These are phyloP conservation scores for Callyntrura guangdongensis DNA, from an alignment of 2,888 invertebrate genomes.

Conservation along the genomic window DNA sequence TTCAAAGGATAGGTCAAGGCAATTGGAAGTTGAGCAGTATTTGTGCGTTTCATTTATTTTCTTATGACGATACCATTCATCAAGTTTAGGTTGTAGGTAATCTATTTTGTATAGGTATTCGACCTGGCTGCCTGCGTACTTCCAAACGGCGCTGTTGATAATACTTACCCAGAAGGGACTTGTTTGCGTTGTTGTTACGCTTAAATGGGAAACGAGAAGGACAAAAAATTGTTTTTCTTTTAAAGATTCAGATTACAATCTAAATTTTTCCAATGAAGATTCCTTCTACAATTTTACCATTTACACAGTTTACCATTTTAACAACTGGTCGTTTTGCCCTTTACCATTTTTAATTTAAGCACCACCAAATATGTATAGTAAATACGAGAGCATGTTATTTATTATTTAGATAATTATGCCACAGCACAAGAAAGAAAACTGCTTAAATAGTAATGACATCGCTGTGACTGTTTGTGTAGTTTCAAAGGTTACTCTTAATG, in stretches of 20 bases:
- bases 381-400: not conserved
- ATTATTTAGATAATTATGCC: too few species aligned
- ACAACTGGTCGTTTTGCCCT: not conserved
- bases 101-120: too few species aligned
- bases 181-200: not conserved
- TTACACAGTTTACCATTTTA: not conserved
- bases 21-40: constrained; percentile 38
- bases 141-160: not conserved
- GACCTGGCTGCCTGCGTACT: not conserved
- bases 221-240: not conserved
- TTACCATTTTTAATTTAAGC: not conserved
- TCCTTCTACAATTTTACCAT: not conserved
- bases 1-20: constrained; percentile 65
- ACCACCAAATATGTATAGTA: not conserved
- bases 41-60: not conserved
- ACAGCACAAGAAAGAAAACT: not conserved
- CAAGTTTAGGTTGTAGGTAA: not conserved
- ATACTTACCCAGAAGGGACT: not conserved
- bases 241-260: not conserved
- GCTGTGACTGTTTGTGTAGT: not conserved
- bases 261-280: too few species aligned
- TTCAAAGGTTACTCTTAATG: constrained; percentile 4
- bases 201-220: constrained; percentile 10
- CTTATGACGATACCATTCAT: not conserved
- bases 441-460: not conserved